phyloP scores from a whole-genome alignment of 2,888 invertebrate genomes.

The Lasioglossum malachurum region DNA sequence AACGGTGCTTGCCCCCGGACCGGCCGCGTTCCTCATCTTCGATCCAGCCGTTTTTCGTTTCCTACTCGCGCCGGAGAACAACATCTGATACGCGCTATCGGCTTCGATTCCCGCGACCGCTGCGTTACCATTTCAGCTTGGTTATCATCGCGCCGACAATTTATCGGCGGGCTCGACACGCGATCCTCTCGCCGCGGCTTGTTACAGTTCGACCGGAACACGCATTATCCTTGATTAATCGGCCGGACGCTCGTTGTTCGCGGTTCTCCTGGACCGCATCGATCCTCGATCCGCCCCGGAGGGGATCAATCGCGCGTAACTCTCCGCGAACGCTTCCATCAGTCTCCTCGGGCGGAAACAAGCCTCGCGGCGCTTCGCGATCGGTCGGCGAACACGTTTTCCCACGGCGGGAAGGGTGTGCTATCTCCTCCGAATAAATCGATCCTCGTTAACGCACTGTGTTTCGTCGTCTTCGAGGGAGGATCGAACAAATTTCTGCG shows the following conservation, averaged over 20 bases:
- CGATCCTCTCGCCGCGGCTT: slow-evolving; percentile 16
- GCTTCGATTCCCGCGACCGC: not conserved
- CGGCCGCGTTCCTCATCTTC: slow-evolving; percentile 43
- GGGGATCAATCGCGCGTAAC: slow-evolving; percentile 1
- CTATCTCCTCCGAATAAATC: slow-evolving; percentile 52
- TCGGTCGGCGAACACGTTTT: slow-evolving; percentile 12
- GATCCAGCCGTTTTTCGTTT: slow-evolving; percentile 38
- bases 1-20: slow-evolving; percentile 49
- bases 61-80: not conserved
- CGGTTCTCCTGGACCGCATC: not conserved
- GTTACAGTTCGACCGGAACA: slow-evolving; percentile 17
- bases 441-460: slow-evolving; percentile 57
- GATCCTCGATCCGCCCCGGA: not conserved
- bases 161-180: slow-evolving; percentile 30
- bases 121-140: slow-evolving; percentile 15
- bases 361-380: not conserved
- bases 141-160: slow-evolving; percentile 39
- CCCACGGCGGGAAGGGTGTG: slow-evolving; percentile 7
- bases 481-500: slow-evolving; percentile 2
- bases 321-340: slow-evolving; percentile 9
- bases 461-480: slow-evolving; percentile 22
- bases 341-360: not conserved
- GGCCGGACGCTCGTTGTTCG: not conserved
- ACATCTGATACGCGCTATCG: slow-evolving; percentile 53
- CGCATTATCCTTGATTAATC: slow-evolving; percentile 39